Conservation (phyloP, 1,140 invertebrate genomes). For the Rhysida immarginata region DNA sequence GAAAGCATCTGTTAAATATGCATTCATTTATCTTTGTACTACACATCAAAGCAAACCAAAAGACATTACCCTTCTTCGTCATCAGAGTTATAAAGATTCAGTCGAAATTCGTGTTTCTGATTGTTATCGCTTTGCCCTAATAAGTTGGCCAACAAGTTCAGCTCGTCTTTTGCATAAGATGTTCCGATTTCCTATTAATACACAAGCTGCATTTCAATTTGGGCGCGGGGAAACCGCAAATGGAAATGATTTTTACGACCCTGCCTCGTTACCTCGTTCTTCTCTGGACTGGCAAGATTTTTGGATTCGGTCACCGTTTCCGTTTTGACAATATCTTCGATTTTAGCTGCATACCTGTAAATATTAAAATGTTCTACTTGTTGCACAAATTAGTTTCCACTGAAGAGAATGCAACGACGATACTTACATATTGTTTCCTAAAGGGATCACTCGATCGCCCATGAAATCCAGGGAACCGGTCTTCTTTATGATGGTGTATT, state of each 20-base stretch:
- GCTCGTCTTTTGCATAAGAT: slow-evolving; percentile 8
- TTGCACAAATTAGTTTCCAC: too few species aligned
- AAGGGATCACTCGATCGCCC: slow-evolving; percentile 26
- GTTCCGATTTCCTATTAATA: too few species aligned
- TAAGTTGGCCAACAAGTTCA: slow-evolving; percentile 5
- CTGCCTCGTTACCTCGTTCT: too few species aligned
- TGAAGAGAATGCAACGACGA: too few species aligned
- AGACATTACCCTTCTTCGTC: background rate
- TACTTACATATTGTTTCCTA: slow-evolving; percentile 31
- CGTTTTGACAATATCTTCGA: slow-evolving; percentile 10
- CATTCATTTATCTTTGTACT: too few species aligned
- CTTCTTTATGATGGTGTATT: background rate
- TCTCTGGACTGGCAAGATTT: too few species aligned
- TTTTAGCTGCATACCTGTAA: slow-evolving; percentile 10
- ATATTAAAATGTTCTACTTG: background rate
- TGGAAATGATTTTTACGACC: too few species aligned
- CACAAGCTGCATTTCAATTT: too few species aligned
- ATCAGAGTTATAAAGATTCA: slow-evolving; percentile 1
- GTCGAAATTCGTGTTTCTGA: slow-evolving; percentile 1
- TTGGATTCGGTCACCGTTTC: slow-evolving; percentile 9
- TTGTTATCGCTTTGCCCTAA: background rate
- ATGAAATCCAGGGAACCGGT: slow-evolving; percentile 26
- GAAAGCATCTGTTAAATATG: too few species aligned
- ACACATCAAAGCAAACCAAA: too few species aligned
- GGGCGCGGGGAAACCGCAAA: too few species aligned